phyloP scores from a whole-genome alignment of 2,888 invertebrate genomes.

The Incurvaria masculella region DNA sequence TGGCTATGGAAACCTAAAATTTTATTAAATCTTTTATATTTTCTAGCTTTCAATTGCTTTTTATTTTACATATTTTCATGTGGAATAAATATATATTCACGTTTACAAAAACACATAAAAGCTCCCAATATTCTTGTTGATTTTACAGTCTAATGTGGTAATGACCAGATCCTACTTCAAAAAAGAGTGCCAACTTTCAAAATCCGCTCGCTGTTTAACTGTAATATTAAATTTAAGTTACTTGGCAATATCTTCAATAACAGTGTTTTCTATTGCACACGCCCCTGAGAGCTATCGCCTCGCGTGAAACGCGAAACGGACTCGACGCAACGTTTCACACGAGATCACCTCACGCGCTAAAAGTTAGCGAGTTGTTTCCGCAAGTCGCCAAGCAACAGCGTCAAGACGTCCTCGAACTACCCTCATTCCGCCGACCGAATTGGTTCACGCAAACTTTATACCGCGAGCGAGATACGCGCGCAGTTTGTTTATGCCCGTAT shows the following conservation, averaged over 20 bases:
- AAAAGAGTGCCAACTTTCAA: slow-evolving; percentile 9
- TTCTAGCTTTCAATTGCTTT: too few relatives aligned
- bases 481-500: slow-evolving; percentile 36
- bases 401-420: slow-evolving; percentile 20
- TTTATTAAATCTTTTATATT: too few relatives aligned
- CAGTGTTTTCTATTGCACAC: slow-evolving; percentile 13
- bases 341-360: background rate
- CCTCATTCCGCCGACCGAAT: slow-evolving; percentile 22
- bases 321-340: too few relatives aligned
- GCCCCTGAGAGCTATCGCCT: slow-evolving; percentile 26
- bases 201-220: slow-evolving; percentile 10
- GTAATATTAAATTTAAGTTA: slow-evolving; percentile 13
- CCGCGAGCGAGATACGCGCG: slow-evolving; percentile 33
- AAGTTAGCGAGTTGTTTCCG: background rate
- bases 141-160: too few relatives aligned
- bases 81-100: too few relatives aligned
- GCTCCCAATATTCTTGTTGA: too few relatives aligned
- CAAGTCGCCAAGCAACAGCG: slow-evolving; percentile 16
- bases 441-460: slow-evolving; percentile 27
- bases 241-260: slow-evolving; percentile 13
- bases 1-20: too few relatives aligned
- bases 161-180: too few relatives aligned
- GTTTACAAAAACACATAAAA: too few relatives aligned
- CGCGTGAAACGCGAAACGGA: too few relatives aligned
- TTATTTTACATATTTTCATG: too few relatives aligned